Evolutionary conservation across 2,113 vertebrate species (phyloP).

Genomic region (Rana temporaria): DNA sequence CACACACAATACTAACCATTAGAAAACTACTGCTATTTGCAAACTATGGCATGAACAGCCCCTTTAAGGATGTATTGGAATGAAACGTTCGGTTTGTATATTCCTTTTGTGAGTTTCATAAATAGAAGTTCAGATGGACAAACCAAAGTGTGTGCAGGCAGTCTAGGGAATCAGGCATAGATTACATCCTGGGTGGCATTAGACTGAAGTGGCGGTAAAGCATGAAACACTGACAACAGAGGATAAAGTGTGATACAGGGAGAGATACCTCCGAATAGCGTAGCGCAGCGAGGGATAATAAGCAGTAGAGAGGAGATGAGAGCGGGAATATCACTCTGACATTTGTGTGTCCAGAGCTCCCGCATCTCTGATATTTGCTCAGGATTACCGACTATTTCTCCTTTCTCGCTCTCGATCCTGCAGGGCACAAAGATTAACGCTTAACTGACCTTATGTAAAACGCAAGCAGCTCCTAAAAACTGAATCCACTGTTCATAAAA

Average conservation of each 20-base stretch:
- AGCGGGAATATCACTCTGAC: constrained; percentile 45
- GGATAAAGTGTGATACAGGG: constrained; percentile 9
- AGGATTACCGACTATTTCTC: constrained; percentile 43
- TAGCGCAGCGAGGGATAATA: neutral
- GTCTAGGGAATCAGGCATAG: too few species aligned
- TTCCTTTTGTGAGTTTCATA: too few species aligned
- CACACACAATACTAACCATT: too few species aligned
- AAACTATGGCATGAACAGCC: too few species aligned
- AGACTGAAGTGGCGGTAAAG: neutral
- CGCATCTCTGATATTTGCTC: constrained; percentile 52
- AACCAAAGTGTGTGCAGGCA: too few species aligned
- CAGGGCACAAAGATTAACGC: constrained; percentile 40
- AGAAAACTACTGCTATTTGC: too few species aligned
- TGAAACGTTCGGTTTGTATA: too few species aligned
- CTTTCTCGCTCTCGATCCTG: constrained; percentile 24
- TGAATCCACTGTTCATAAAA: too few species aligned
- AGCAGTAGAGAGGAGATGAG: constrained; percentile 4
- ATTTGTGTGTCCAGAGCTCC: constrained; percentile 53
- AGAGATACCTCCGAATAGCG: neutral
- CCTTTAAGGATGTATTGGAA: too few species aligned
- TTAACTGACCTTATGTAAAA: constrained; percentile 24
- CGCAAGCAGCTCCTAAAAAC: neutral
- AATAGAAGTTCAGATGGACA: too few species aligned
- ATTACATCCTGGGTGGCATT: neutral
- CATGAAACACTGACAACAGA: neutral